These are phyloP conservation scores for Peribatodes rhomboidaria DNA, from an alignment of 2,888 invertebrate genomes.

Conservation along the genomic window DNA sequence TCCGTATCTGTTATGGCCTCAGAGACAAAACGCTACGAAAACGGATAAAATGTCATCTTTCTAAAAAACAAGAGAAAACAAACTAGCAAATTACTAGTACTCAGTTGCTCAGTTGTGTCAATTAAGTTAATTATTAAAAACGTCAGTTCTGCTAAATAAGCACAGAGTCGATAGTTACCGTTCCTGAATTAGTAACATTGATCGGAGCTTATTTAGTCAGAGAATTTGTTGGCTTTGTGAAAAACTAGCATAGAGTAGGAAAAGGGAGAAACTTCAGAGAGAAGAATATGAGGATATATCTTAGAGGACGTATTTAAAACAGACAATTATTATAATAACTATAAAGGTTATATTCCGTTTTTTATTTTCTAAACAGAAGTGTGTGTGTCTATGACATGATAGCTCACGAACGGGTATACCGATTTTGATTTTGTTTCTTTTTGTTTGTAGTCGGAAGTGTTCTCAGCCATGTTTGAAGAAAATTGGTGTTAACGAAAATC, in stretches of 20 bases:
- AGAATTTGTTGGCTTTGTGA: conserved; percentile 16
- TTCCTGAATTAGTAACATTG: conserved; percentile 26
- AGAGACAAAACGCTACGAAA: neutral
- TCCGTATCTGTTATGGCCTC: neutral
- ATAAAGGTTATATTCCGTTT: too few species aligned
- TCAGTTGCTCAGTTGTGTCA: neutral
- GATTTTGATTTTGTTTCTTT: too few species aligned
- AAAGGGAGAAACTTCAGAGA: neutral
- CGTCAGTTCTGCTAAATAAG: conserved; percentile 18
- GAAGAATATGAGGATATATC: neutral
- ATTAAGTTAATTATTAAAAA: conserved; percentile 13
- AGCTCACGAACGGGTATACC: too few species aligned
- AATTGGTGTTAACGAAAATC: too few species aligned
- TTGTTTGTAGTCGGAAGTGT: too few species aligned
- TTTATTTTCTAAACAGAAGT: too few species aligned
- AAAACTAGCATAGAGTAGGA: neutral
- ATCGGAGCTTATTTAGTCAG: conserved; percentile 27
- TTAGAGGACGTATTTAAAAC: too few species aligned
- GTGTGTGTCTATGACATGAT: too few species aligned
- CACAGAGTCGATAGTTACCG: conserved; percentile 7
- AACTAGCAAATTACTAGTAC: neutral
- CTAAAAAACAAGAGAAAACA: neutral
- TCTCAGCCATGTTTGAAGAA: too few species aligned
- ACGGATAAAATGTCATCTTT: neutral
- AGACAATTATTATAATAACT: too few species aligned